Evolutionary conservation across 1,140 invertebrate species (phyloP).

Genomic region (Melitaea cinxia): DNA sequence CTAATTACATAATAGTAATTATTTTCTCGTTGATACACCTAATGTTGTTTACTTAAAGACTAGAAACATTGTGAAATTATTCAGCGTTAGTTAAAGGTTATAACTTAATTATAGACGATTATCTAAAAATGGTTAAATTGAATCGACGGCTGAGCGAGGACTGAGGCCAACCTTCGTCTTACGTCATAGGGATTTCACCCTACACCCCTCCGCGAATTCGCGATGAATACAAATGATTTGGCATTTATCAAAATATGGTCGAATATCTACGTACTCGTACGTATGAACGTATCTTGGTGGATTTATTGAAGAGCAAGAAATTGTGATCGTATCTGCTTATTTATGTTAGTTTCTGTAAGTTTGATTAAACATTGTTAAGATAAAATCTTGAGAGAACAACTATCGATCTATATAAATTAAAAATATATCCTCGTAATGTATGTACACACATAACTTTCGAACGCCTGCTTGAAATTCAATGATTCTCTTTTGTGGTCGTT

Average conservation of each 20-base stretch:
- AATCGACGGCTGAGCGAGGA: slow-evolving; percentile 1
- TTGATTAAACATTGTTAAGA: too few species aligned
- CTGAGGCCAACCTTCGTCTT: slow-evolving; percentile 14
- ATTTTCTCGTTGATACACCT: too few species aligned
- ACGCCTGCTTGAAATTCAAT: too few species aligned
- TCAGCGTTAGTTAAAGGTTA: background rate
- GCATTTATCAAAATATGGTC: slow-evolving; percentile 13
- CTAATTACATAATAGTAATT: too few species aligned
- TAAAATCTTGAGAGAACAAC: too few species aligned
- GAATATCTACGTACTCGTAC: too few species aligned
- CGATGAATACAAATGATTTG: slow-evolving; percentile 22
- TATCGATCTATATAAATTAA: too few species aligned
- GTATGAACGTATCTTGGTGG: background rate
- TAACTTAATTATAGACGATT: background rate
- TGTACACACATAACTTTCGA: too few species aligned
- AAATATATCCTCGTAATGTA: too few species aligned
- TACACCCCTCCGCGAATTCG: slow-evolving; percentile 6
- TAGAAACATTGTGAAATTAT: background rate
- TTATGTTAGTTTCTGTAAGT: too few species aligned
- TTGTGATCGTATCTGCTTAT: background rate
- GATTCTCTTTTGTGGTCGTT: too few species aligned
- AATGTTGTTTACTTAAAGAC: too few species aligned
- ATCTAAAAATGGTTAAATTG: background rate
- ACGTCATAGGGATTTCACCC: slow-evolving; percentile 16
- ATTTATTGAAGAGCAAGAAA: background rate